Conservation (phyloP, 2,113 vertebrate species). For the Sisor rabdophorus region DNA sequence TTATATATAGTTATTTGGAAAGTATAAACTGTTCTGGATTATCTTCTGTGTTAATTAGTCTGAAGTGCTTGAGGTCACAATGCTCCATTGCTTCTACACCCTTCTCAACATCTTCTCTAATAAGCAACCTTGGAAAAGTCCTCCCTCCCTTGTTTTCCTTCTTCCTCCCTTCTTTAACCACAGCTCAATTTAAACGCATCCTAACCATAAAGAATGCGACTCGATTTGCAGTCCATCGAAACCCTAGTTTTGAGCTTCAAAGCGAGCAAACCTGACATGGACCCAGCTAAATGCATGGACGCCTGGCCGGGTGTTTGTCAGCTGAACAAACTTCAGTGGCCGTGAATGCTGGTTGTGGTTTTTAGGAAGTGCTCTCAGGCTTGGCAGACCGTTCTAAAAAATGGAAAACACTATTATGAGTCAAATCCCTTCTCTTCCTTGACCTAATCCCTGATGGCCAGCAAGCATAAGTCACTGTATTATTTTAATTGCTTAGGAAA, state of each 20-base stretch:
- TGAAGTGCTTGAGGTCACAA: conserved; percentile 16
- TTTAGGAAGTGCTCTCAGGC: conserved; percentile 47
- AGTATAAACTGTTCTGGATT: not conserved
- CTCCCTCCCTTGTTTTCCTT: not conserved
- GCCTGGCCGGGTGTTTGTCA: conserved; percentile 33
- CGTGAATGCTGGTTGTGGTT: conserved; percentile 39
- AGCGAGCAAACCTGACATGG: conserved; percentile 27
- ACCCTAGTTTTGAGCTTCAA: conserved; percentile 29
- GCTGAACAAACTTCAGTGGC: conserved; percentile 37
- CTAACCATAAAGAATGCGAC: conserved; percentile 42
- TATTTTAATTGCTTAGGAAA: conserved; percentile 33
- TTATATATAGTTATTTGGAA: not conserved
- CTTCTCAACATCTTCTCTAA: conserved; percentile 21
- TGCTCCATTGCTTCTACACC: conserved; percentile 17
- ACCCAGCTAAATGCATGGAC: conserved; percentile 5
- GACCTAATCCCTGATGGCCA: conserved; percentile 25
- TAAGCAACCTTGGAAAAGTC: conserved; percentile 37
- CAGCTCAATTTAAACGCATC: conserved; percentile 38
- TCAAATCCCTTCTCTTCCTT: conserved; percentile 28
- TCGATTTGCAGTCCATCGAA: conserved; percentile 28
- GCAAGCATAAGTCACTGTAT: conserved; percentile 42
- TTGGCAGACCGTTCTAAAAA: conserved; percentile 38
- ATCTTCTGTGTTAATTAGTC: conserved; percentile 16
- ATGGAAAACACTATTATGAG: conserved; percentile 48
- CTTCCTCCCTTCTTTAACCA: conserved; percentile 13